A percentile compares a stretch with the other conserved stretches of the same genome.
Conservation (phyloP, 2,888 invertebrate species). For the Crocallis elinguaria region DNA sequence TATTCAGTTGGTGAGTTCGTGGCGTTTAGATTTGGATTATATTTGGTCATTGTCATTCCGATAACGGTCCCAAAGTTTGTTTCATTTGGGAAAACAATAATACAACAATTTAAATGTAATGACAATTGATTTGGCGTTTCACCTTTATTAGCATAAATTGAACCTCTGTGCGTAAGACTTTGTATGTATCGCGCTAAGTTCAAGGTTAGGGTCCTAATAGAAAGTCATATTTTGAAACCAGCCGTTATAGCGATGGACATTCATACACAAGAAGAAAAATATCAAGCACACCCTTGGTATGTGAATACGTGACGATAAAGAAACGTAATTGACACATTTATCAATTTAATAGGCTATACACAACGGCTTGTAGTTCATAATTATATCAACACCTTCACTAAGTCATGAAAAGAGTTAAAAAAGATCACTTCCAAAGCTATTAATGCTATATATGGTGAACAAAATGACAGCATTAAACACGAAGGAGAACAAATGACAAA, state of each 20-base stretch:
- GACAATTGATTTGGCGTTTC: slow-evolving; percentile 29
- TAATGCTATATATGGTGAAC: slow-evolving; percentile 58
- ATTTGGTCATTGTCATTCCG: slow-evolving; percentile 79
- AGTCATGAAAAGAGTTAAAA: slow-evolving; percentile 49
- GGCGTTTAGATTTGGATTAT: slow-evolving; percentile 84
- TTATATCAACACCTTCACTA: slow-evolving; percentile 50
- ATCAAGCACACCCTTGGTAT: not conserved
- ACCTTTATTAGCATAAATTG: slow-evolving; percentile 17
- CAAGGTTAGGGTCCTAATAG: not conserved
- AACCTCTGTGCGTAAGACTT: not conserved
- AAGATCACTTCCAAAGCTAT: slow-evolving; percentile 56
- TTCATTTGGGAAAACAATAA: slow-evolving; percentile 74
- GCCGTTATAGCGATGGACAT: not conserved
- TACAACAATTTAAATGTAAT: slow-evolving; percentile 60
- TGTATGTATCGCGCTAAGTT: slow-evolving; percentile 3
- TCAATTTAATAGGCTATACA: slow-evolving; percentile 37
- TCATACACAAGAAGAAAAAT: not conserved
- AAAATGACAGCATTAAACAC: slow-evolving; percentile 67
- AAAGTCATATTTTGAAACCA: not conserved
- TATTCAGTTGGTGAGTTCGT: slow-evolving; percentile 72
- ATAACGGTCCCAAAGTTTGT: slow-evolving; percentile 66
- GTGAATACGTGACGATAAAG: not conserved
- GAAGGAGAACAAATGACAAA: slow-evolving; percentile 78
- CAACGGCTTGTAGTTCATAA: slow-evolving; percentile 38
- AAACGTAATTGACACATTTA: slow-evolving; percentile 48